phyloP scores from a whole-genome alignment of 2,888 invertebrate species.

The Cryptosula pallasiana region DNA sequence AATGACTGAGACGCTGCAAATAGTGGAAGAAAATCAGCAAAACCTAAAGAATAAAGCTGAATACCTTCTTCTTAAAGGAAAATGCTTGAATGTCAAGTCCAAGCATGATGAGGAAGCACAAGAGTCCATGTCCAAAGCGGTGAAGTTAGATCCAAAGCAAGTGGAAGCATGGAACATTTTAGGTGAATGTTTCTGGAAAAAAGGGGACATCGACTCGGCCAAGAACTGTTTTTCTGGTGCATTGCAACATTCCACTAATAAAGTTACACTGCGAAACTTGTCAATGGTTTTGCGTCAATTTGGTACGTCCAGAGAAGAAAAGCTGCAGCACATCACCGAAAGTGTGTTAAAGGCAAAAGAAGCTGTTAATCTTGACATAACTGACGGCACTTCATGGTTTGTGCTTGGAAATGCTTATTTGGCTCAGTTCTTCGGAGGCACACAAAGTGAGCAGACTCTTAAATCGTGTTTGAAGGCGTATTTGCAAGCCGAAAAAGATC shows the following conservation, averaged over 20 bases:
- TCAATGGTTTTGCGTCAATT: constrained; percentile 76
- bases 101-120: constrained; percentile 67
- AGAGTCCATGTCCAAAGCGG: constrained; percentile 72
- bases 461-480: constrained; percentile 75
- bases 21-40: background rate
- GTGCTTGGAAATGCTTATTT: constrained; percentile 79
- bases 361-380: constrained; percentile 70
- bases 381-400: constrained; percentile 77
- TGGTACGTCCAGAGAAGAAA: constrained; percentile 49
- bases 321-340: constrained; percentile 62
- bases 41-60: constrained; percentile 38
- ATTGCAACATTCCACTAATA: constrained; percentile 59
- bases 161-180: constrained; percentile 83
- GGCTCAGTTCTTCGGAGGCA: constrained; percentile 70
- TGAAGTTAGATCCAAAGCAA: constrained; percentile 74
- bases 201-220: constrained; percentile 71
- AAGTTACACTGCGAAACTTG: constrained; percentile 70
- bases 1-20: constrained; percentile 25
- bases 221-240: constrained; percentile 76
- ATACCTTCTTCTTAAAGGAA: constrained; percentile 64
- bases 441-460: constrained; percentile 67
- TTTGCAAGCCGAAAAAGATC: constrained; percentile 70
- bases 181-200: constrained; percentile 84
- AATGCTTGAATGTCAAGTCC: constrained; percentile 65
- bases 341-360: constrained; percentile 76